These are phyloP conservation scores for Hypercompe scribonia DNA, from an alignment of 2,888 invertebrate genomes.

Conservation along the genomic window DNA sequence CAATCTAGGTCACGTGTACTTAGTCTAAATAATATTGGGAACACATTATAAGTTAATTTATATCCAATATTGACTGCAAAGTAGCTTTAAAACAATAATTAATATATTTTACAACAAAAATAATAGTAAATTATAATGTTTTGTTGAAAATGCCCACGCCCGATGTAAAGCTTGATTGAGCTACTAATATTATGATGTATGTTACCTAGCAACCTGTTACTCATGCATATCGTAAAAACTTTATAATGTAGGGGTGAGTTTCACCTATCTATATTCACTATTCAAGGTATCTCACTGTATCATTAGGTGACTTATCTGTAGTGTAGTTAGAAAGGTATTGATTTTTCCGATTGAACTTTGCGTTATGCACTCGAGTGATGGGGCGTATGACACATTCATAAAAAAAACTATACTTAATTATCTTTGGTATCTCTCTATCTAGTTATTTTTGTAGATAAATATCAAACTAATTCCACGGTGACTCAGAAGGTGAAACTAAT, in stretches of 20 bases:
- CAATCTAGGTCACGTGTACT: constrained; percentile 67
- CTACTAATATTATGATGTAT: constrained; percentile 14
- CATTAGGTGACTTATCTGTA: not conserved
- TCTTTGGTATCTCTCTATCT: not conserved
- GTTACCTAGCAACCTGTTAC: constrained; percentile 43
- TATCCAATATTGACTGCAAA: constrained; percentile 5
- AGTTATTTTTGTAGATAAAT: not conserved
- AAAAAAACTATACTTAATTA: not conserved
- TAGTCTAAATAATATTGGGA: constrained; percentile 37
- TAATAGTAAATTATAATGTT: not conserved
- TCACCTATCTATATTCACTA: not conserved
- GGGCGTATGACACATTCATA: not conserved
- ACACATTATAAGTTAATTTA: constrained; percentile 31
- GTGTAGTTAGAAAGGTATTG: not conserved
- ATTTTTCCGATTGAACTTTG: constrained; percentile 1
- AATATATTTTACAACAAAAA: not conserved
- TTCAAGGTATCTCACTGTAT: constrained; percentile 8
- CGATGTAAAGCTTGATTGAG: constrained; percentile 4
- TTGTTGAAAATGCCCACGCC: constrained; percentile 4
- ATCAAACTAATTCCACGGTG: not conserved
- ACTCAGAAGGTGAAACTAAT: not conserved
- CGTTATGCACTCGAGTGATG: not conserved
- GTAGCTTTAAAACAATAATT: constrained; percentile 3
- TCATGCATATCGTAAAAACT: constrained; percentile 14
- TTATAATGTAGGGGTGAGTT: constrained; percentile 5